Evolutionary conservation across 2,888 invertebrate species (phyloP).

Genomic region (Buathra laborator): DNA sequence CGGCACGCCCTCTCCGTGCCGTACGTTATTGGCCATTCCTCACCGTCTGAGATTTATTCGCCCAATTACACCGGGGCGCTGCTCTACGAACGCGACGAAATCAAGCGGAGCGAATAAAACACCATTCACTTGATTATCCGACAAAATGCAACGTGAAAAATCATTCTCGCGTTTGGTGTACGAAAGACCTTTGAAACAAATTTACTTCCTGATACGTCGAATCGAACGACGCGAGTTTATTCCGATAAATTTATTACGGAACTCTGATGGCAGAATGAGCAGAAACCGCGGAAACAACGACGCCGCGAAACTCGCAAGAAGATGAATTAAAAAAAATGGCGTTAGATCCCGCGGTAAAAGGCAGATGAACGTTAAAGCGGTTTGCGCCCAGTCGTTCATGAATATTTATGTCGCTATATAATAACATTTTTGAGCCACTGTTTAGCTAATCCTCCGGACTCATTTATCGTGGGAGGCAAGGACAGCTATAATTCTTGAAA

Average conservation of each 20-base stretch:
- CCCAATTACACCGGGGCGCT: slow-evolving; percentile 76
- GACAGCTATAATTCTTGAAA: slow-evolving; percentile 85
- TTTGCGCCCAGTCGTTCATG: slow-evolving; percentile 78
- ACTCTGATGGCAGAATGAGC: neutral
- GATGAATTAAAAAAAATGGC: slow-evolving; percentile 38
- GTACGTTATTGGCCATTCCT: slow-evolving; percentile 80
- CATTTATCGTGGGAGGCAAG: slow-evolving; percentile 85
- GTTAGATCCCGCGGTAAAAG: slow-evolving; percentile 45
- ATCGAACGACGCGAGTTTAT: neutral
- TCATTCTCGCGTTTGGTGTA: neutral
- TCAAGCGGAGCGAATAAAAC: slow-evolving; percentile 50
- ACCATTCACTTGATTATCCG: slow-evolving; percentile 1
- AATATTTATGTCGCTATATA: slow-evolving; percentile 85
- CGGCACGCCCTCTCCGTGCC: slow-evolving; percentile 79
- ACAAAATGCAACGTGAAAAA: slow-evolving; percentile 1
- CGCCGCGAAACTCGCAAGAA: neutral
- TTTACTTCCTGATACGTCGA: neutral
- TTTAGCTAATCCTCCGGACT: slow-evolving; percentile 85
- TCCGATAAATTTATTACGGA: neutral
- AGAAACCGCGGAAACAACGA: neutral
- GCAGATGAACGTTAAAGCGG: slow-evolving; percentile 72
- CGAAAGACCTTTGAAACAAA: neutral
- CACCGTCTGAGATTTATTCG: slow-evolving; percentile 75
- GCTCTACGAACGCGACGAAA: slow-evolving; percentile 74
- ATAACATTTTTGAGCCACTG: slow-evolving; percentile 86